Conservation (phyloP, 2,113 vertebrate species). For the Alligator mississippiensis region DNA sequence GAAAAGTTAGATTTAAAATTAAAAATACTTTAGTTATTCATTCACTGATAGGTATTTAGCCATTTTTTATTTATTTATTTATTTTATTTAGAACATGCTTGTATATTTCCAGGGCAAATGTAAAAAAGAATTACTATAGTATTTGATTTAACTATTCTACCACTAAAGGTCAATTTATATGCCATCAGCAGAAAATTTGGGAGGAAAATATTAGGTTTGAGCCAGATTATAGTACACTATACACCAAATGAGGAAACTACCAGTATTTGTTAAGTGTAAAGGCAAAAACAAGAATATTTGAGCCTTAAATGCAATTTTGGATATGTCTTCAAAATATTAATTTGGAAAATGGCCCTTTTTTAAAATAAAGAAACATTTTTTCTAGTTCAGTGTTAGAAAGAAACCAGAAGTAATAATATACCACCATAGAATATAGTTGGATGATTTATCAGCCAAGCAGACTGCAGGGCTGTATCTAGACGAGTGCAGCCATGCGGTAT, state of each 20-base stretch:
- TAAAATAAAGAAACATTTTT: neutral
- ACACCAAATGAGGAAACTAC: neutral
- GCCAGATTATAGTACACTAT: neutral
- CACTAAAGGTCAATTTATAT: neutral
- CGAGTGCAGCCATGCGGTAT: no score
- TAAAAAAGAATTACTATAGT: neutral
- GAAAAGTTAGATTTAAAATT: neutral
- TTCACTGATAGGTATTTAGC: neutral
- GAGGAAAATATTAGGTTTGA: neutral
- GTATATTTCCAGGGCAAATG: neutral
- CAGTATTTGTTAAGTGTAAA: neutral
- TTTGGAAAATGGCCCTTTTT: neutral
- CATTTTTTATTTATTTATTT: neutral
- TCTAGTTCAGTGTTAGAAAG: neutral
- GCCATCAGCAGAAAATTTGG: neutral
- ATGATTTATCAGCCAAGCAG: neutral
- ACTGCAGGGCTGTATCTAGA: neutral
- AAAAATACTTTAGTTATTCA: neutral
- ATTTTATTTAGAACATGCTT: neutral
- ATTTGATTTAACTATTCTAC: neutral
- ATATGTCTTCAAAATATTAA: neutral
- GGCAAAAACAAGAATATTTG: neutral
- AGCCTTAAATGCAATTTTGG: neutral
- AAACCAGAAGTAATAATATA: neutral
- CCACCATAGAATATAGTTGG: neutral